These are phyloP conservation scores for Brachypodius melanocephalos DNA, from an alignment of 2,113 vertebrate species.

Conservation along the genomic window DNA sequence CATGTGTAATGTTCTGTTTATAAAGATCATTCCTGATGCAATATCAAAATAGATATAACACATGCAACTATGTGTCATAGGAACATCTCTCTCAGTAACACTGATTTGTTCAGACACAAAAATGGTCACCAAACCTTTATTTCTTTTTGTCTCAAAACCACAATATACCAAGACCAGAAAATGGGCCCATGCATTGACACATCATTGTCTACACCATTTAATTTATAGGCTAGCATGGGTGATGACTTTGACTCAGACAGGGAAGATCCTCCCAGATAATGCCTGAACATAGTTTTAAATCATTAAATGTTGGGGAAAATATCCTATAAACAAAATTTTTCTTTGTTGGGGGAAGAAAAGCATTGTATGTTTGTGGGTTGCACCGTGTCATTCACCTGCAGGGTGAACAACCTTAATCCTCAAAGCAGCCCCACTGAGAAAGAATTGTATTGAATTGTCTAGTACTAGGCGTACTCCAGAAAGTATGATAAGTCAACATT, in stretches of 20 bases:
- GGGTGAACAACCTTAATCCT: not conserved
- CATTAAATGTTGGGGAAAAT: fast-evolving
- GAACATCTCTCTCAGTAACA: not conserved
- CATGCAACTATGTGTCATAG: not conserved
- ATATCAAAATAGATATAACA: not conserved
- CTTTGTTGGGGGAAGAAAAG: not conserved
- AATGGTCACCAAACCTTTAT: not conserved
- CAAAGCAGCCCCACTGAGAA: not conserved
- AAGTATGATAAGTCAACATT: not conserved
- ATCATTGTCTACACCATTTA: not conserved
- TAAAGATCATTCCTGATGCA: not conserved
- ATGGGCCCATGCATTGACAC: fast-evolving
- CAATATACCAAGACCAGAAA: not conserved
- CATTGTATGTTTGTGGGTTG: fast-evolving
- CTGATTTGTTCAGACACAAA: not conserved
- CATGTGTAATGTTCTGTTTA: not conserved
- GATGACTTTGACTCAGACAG: not conserved
- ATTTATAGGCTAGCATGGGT: not conserved
- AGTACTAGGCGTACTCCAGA: not conserved
- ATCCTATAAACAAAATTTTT: not conserved
- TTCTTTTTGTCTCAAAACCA: not conserved
- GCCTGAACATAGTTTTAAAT: not conserved
- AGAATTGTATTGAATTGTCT: not conserved
- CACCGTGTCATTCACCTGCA: not conserved
- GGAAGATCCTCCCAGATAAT: not conserved